phyloP scores from a whole-genome alignment of 2,113 vertebrate species.

The Oncorhynchus clarkii region DNA sequence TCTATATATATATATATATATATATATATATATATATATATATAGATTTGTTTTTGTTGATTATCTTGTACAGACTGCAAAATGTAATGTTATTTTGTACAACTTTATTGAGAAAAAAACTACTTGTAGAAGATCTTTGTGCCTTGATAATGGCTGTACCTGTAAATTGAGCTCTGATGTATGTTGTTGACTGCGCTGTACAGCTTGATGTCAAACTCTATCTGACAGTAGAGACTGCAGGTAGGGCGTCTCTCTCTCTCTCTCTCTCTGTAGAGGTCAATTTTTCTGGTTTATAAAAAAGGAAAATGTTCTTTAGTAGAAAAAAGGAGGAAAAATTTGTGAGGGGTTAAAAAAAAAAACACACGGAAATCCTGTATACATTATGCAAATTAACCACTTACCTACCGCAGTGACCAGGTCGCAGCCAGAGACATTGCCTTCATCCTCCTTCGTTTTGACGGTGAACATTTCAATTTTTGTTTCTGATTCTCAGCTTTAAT shows the following conservation, averaged over 20 bases:
- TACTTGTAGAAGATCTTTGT: constrained; percentile 86
- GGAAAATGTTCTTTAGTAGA: constrained; percentile 8
- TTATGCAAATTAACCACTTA: constrained; percentile 66
- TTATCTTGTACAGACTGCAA: constrained; percentile 84
- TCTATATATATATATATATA: constrained; percentile 52
- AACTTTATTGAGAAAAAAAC: constrained; percentile 76
- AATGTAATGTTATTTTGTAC: constrained; percentile 83
- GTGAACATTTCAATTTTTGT: constrained; percentile 15
- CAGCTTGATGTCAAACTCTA: constrained; percentile 76
- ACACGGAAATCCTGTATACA: constrained; percentile 63
- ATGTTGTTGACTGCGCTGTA: constrained; percentile 75
- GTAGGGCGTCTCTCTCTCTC: neutral
- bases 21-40: constrained; percentile 45
- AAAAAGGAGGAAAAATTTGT: neutral
- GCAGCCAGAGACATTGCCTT: constrained; percentile 62
- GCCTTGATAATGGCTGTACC: constrained; percentile 84
- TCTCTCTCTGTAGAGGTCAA: neutral
- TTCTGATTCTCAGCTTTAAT: constrained; percentile 75
- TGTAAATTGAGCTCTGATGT: constrained; percentile 83
- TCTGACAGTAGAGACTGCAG: constrained; percentile 55
- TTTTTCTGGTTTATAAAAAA: constrained; percentile 24
- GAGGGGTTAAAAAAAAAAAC: constrained; percentile 1
- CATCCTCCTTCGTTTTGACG: constrained; percentile 43
- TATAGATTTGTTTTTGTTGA: constrained; percentile 66
- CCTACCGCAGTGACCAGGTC: constrained; percentile 61